Conservation (phyloP, 2,888 invertebrate genomes). For the Beris morrisii region DNA sequence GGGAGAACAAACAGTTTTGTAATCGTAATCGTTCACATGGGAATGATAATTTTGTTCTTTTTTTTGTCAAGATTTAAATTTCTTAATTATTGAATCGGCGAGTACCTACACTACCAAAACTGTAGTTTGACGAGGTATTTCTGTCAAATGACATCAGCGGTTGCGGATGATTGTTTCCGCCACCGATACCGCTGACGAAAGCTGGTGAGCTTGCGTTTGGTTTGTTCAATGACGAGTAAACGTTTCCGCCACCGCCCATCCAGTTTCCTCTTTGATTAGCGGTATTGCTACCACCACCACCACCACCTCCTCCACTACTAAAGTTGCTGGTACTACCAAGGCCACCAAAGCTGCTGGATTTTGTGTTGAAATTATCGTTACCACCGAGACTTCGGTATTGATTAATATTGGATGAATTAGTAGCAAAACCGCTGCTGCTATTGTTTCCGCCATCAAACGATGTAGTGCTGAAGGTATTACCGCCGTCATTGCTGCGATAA, state of each 20-base stretch:
- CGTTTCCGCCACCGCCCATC: conserved; percentile 23
- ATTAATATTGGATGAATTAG: conserved; percentile 2
- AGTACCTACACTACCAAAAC: conserved; percentile 3
- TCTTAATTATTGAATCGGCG: conserved; percentile 15
- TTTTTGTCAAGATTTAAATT: too few species aligned
- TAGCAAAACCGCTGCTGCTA: conserved; percentile 1
- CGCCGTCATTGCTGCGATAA: conserved; percentile 2
- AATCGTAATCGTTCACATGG: neutral
- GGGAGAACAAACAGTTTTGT: too few species aligned
- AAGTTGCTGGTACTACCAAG: neutral
- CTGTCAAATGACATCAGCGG: neutral
- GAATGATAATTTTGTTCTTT: conserved; percentile 3
- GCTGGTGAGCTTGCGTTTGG: neutral
- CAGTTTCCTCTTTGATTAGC: conserved; percentile 18
- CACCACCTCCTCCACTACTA: conserved; percentile 2
- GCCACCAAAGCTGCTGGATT: conserved; percentile 5
- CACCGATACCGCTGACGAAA: conserved; percentile 13
- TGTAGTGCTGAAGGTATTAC: conserved; percentile 5
- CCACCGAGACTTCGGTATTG: conserved; percentile 11
- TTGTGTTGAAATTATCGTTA: conserved; percentile 7
- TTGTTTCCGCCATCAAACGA: neutral
- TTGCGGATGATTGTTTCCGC: neutral
- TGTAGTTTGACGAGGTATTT: conserved; percentile 7
- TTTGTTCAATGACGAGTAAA: conserved; percentile 15
- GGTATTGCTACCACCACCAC: conserved; percentile 9